phyloP scores from a whole-genome alignment of 1,140 invertebrate genomes.

The Drosophila persimilis region DNA sequence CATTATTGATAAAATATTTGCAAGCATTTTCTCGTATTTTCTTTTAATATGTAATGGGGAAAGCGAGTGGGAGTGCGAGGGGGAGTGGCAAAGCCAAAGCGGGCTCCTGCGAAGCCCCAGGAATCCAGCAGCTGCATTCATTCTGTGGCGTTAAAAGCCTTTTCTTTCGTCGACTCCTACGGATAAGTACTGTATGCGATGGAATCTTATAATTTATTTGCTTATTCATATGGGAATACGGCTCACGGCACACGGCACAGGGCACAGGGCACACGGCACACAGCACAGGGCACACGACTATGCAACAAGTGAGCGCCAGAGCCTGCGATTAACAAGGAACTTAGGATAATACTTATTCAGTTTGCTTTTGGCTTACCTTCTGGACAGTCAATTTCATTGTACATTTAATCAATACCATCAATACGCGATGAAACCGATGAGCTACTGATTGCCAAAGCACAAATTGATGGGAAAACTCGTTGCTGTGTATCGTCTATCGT shows the following conservation, averaged over 20 bases:
- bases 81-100: background rate
- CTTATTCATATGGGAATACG: slow-evolving; percentile 14
- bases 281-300: background rate
- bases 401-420: slow-evolving; percentile 65
- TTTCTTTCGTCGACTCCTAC: slow-evolving; percentile 5
- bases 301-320: slow-evolving; percentile 39
- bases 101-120: background rate
- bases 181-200: slow-evolving; percentile 4
- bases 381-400: slow-evolving; percentile 83
- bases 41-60: slow-evolving; percentile 52
- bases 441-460: background rate
- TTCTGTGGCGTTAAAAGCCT: slow-evolving; percentile 60
- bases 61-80: background rate
- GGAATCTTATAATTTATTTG: slow-evolving; percentile 4
- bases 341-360: background rate
- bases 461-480: background rate
- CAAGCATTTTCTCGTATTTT: slow-evolving; percentile 61
- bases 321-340: background rate
- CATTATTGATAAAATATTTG: slow-evolving; percentile 72
- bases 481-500: background rate
- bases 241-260: background rate
- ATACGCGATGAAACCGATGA: slow-evolving; percentile 15
- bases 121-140: slow-evolving; percentile 44
- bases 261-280: too few species aligned
- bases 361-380: slow-evolving; percentile 66